Evolutionary conservation across 2,888 invertebrate species (phyloP).

Genomic region (Drosophila falleni): DNA sequence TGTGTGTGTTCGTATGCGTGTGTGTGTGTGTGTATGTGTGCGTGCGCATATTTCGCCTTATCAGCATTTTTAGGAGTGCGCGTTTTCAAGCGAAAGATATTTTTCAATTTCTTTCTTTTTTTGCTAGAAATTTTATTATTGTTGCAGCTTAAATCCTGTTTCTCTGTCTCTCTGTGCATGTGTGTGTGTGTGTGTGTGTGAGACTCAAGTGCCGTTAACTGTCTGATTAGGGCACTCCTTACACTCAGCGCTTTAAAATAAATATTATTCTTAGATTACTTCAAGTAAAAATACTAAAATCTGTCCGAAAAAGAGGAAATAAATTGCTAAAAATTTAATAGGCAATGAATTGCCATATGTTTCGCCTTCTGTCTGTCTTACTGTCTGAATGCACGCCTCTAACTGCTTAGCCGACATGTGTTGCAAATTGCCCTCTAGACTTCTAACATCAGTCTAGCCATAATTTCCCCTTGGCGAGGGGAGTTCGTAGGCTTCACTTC

Average conservation of each 20-base stretch:
- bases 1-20: conserved; percentile 4
- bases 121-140: conserved; percentile 73
- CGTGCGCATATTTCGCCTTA: conserved; percentile 77
- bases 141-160: conserved; percentile 81
- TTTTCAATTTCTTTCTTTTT: conserved; percentile 57
- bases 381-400: conserved; percentile 38
- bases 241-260: conserved; percentile 75
- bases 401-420: conserved; percentile 49
- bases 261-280: conserved; percentile 82
- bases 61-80: conserved; percentile 75
- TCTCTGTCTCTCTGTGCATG: conserved; percentile 36
- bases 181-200: conserved; percentile 28
- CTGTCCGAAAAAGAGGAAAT: conserved; percentile 48
- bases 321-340: conserved; percentile 74
- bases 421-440: conserved; percentile 46
- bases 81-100: conserved; percentile 63
- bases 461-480: not conserved
- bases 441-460: conserved; percentile 33
- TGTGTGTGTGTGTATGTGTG: conserved; percentile 35
- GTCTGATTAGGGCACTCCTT: conserved; percentile 79
- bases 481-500: conserved; percentile 14
- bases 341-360: conserved; percentile 67
- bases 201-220: conserved; percentile 71
- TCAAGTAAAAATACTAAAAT: conserved; percentile 63
- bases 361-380: conserved; percentile 5